Evolutionary conservation across 53 echinoderm and acorn worm genomes (phyloP), one percentile per base, ranked within the genome.

Genomic region (Henricia sp.): DNA sequence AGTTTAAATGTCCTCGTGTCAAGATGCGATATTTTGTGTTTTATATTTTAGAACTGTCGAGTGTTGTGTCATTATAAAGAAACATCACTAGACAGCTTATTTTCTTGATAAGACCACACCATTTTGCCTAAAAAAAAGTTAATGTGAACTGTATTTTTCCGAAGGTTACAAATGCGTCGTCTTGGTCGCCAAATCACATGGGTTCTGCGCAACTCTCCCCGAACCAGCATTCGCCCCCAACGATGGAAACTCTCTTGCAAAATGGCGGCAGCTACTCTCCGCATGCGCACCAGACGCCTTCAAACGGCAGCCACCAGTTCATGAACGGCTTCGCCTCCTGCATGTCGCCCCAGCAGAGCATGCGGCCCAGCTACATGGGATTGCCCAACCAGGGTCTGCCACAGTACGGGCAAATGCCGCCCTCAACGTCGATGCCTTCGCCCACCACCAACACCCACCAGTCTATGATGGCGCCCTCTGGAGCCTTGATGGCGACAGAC

Each of bases 331-430:
- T 83, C 40, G 66, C 92, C 1, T 93, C 95, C 3, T 95, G 95
- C 67, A 95, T 95, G 95, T 82, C 91, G 10, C 89, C 91, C 10
- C 90, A 87, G 28, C 90, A 87, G 28, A 80, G 86, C 4, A 91
- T 83, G 82, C 72, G 93, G 71, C 96, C 96, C 26, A 89, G 87
- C 62, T 96, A 96, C 85, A 96, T 96, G 96, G 93, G 93, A 19
- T 93, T 91, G 73, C 66, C 89, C 14, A 85, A 83, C 46, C 88
- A 88, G 29, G 77, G 67, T 63, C 58, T 88, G 60, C 46, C 92
- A n/a, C 83, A 92, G 59, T 88, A 88, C 83, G 89, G 87, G 19
- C 91, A 91, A 60, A 80, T 80, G 46, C 88, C 91, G 17, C 68
- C 91, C 32, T 84, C 75, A 70, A 63, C 83, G 42, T 74, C 91